Percentiles rank a stretch among this genome's conserved stretches.
Conservation (phyloP, 2,797 vertebrate species). For the Eremophila alpestris region DNA sequence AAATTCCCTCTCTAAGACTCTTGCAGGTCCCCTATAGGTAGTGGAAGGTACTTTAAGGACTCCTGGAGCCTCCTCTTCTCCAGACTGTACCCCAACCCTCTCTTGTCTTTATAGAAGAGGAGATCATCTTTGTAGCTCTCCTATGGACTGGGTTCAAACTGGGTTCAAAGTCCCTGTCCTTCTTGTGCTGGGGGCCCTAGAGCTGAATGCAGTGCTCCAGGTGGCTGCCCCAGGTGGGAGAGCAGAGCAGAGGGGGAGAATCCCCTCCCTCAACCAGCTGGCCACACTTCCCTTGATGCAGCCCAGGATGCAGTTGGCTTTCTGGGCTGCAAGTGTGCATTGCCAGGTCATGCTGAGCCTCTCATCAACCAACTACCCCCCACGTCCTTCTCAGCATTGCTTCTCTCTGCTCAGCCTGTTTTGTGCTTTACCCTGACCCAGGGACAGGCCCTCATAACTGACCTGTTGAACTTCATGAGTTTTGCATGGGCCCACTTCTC, state of each 20-base stretch:
- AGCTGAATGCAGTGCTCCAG: not conserved
- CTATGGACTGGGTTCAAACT: not conserved
- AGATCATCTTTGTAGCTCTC: not conserved
- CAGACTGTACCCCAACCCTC: not conserved
- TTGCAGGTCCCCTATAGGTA: not conserved
- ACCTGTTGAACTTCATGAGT: not conserved
- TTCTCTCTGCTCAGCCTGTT: not conserved
- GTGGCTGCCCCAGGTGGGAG: not conserved
- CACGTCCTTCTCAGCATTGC: not conserved
- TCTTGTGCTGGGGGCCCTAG: not conserved
- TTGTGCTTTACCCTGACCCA: not conserved
- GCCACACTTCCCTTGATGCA: not conserved
- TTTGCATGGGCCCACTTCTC: not conserved
- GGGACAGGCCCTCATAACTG: not conserved
- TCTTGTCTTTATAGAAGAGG: not conserved
- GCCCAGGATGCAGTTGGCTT: not conserved
- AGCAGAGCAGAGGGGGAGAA: not conserved
- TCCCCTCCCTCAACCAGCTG: not conserved
- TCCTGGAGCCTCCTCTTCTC: not conserved
- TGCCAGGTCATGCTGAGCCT: not conserved
- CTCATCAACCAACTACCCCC: not conserved
- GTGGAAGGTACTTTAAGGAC: not conserved
- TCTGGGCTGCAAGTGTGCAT: not conserved
- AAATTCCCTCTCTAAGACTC: not conserved
- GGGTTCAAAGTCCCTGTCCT: rapidly evolving